Evolutionary conservation across 2,888 invertebrate genomes (phyloP), one percentile per base, ranked within the genome.

Genomic region (Dysmachus trigonus): DNA sequence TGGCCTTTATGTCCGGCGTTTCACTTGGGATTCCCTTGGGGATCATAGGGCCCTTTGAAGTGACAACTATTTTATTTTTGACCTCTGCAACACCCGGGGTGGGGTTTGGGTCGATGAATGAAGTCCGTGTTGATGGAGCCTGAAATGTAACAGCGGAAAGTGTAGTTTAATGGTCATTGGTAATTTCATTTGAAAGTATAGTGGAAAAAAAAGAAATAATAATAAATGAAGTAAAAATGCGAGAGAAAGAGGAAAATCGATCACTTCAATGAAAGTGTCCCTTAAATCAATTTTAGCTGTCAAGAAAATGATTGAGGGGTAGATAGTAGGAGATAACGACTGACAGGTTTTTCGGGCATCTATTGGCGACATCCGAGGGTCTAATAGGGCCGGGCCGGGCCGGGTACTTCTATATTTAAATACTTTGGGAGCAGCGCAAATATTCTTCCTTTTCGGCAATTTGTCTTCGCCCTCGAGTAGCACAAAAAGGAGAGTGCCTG

Each of bases 1-100:
- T 89, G 89, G 89, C 89, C 89, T 89, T 89, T 87, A 88, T 87
- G 88, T 89, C 89, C 88, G 89, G 89, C 89, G 89, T 88, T 86
- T 88, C 88, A 86, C 87, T 88, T 88, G 86, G 87, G 79, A 88
- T 84, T 87, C 88, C 89, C 87, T 88, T 88, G 79, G 88, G 88
- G 88, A 87, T 89, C 89, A 89, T 89, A 89, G 88, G 88, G 87
- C 88, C 88, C 87, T 87, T 86, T 87, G 88, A 86, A 85, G 87
- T 86, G 73, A 86, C 86, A 74, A 86, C 87, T 87, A 87, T 88
- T 88, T 88, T 88, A 77, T 88, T 88, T 87, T 88, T 88, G 87
- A 88, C 88, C 88, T 89, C 88, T 79, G 87, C 85, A 85, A 88
- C 88, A 87, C 88, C 87, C 82, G 88, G 88, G 73, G 87, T 87